Conservation (phyloP, 1,140 invertebrate genomes). For the Drosophila equinoxialis region DNA sequence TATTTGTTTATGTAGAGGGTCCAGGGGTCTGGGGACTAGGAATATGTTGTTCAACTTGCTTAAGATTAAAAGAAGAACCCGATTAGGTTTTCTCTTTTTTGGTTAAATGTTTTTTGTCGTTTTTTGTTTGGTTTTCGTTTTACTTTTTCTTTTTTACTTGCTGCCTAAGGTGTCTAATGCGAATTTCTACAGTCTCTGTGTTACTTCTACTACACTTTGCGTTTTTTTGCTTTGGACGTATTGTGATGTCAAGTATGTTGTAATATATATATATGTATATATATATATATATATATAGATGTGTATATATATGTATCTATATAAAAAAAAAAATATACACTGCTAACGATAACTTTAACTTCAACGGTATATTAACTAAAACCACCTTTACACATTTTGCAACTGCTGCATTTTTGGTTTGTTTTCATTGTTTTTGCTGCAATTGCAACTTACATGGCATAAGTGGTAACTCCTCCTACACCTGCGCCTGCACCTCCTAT, state of each 20-base stretch:
- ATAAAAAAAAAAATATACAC: constrained; percentile 66
- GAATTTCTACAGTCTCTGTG: constrained; percentile 80
- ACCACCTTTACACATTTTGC: constrained; percentile 41
- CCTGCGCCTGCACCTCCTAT: background rate
- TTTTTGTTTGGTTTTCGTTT: constrained; percentile 10
- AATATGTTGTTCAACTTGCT: constrained; percentile 68
- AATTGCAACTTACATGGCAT: constrained; percentile 69
- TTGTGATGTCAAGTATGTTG: constrained; percentile 74
- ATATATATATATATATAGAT: constrained; percentile 43
- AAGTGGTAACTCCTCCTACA: constrained; percentile 26
- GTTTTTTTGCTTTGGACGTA: constrained; percentile 66
- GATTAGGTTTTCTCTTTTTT: constrained; percentile 52
- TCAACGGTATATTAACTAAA: constrained; percentile 76
- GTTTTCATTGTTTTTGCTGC: constrained; percentile 9
- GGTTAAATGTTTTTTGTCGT: constrained; percentile 2
- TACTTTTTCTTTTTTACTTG: constrained; percentile 38
- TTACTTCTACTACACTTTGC: constrained; percentile 79
- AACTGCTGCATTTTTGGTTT: background rate
- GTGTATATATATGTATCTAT: constrained; percentile 39
- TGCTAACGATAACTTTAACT: constrained; percentile 70
- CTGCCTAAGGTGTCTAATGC: constrained; percentile 75
- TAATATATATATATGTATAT: constrained; percentile 54
- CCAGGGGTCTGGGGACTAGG: constrained; percentile 37
- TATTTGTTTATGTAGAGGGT: constrained; percentile 33
- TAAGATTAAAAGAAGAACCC: constrained; percentile 68